Evolutionary conservation across 2,888 invertebrate genomes (phyloP), one percentile per base, ranked within the genome.

Genomic region (Neoascia interrupta): DNA sequence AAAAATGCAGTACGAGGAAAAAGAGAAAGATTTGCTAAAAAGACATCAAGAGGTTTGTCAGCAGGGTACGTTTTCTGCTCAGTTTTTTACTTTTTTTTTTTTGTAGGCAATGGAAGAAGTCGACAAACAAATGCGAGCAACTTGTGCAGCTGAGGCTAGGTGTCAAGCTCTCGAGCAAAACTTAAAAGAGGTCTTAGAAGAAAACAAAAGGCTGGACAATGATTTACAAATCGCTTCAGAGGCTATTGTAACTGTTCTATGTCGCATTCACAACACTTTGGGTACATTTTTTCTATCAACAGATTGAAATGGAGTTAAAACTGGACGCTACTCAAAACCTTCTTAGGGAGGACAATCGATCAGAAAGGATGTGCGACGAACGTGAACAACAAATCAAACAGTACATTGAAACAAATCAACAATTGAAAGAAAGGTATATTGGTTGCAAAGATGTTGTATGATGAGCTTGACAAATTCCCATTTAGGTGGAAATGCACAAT

Each of bases 401-500:
- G 1, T 87, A 74, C 19, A 63, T 82, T 61, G 58, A 58, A 61
- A 82, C 45, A 56, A 83, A 84, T 43, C 83, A 70, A 43, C 47
- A 81, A 47, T 61, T 84, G 10, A 84, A 84, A 53, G 83, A 84
- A 47, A 84, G 82, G 85, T 85, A 81, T 75, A 56, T 19, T 31
- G 5, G 5, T 34, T n/a, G 10, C 3, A 3, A 31, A 31, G n/a
- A 6, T 31, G 4, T 2, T 31, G 8, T 6, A 31, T 31, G 8
- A n/a, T 26, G 8, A 26, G 8, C 26, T 15, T 47, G 28, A 34
- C 6, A 10, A 15, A 47, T 10, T 11, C 21, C 88, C 5, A 34
- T 51, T 63, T 84, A 93, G 92, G 74, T 94, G 94, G 92, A 92
- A 91, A 84, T 89, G 90, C 26, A 91, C 92, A n/a, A 90, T 93